A percentile compares a stretch with the other conserved stretches of the same genome.
phyloP scores from a whole-genome alignment of 2,888 invertebrate genomes.

The Macaria liturata region DNA sequence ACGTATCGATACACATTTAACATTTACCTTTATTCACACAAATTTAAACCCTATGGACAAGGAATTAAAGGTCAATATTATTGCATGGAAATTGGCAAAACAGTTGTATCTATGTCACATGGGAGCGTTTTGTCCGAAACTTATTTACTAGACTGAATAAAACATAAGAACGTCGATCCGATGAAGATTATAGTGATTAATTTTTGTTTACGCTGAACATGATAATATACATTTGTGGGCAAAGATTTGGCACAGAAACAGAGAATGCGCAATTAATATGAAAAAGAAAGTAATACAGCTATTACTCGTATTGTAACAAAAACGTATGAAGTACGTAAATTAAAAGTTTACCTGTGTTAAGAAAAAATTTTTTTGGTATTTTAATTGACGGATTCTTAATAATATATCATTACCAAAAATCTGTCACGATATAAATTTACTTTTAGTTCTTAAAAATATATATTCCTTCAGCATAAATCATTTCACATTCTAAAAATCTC shows the following conservation, averaged over 20 bases:
- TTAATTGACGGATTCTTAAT: no score
- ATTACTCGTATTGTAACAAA: no score
- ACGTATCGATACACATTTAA: conserved; percentile 34
- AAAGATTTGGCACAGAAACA: no score
- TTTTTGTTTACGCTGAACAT: conserved; percentile 14
- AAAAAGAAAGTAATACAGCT: no score
- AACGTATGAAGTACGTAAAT: no score
- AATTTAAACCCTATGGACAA: conserved; percentile 12
- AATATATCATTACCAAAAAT: no score
- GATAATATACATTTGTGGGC: no score
- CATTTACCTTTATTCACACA: neutral
- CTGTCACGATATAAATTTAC: no score
- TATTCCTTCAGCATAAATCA: neutral
- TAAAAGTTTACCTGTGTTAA: no score
- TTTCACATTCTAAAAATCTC: neutral
- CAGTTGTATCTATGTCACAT: conserved; percentile 75
- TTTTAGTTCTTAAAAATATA: no score
- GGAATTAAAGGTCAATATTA: conserved; percentile 1
- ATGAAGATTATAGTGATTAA: conserved; percentile 37
- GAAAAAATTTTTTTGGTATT: no score
- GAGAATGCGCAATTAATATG: no score
- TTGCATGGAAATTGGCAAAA: conserved; percentile 46
- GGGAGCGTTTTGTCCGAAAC: conserved; percentile 81
- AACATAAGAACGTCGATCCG: conserved; percentile 69
- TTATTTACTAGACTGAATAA: conserved; percentile 78